A percentile compares a stretch with the other conserved stretches of the same genome.
phyloP scores from a whole-genome alignment of 2,888 invertebrate species.

The Arenicola marina region DNA sequence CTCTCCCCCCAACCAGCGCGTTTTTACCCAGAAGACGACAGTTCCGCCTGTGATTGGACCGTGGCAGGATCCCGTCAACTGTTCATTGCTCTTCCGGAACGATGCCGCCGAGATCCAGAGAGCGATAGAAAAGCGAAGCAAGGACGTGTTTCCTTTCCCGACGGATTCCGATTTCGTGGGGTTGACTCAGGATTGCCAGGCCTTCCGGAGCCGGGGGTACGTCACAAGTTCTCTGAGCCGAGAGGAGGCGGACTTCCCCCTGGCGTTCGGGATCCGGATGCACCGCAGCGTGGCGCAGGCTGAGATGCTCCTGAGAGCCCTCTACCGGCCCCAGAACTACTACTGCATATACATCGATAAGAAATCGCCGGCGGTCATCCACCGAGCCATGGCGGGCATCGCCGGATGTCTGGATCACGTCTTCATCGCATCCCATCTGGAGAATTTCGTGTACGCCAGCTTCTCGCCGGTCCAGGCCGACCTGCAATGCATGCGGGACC shows the following conservation, averaged over 20 bases:
- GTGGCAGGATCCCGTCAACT: slow-evolving; percentile 26
- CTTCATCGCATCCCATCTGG: slow-evolving; percentile 25
- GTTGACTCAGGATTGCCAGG: slow-evolving; percentile 9
- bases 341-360: slow-evolving; percentile 40
- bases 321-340: slow-evolving; percentile 39
- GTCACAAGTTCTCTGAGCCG: slow-evolving; percentile 8
- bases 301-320: slow-evolving; percentile 29
- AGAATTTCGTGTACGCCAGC: slow-evolving; percentile 33
- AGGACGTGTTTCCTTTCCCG: slow-evolving; percentile 7
- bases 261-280: slow-evolving; percentile 35
- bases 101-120: slow-evolving; percentile 30
- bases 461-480: slow-evolving; percentile 36
- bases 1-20: too few relatives aligned
- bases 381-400: slow-evolving; percentile 19
- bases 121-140: slow-evolving; percentile 15
- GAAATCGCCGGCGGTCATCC: slow-evolving; percentile 17
- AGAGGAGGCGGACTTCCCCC: slow-evolving; percentile 28
- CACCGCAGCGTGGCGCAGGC: slow-evolving; percentile 30
- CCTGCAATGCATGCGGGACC: slow-evolving; percentile 35
- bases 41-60: too few relatives aligned
- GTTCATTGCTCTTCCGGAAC: slow-evolving; percentile 33
- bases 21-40: too few relatives aligned
- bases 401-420: slow-evolving; percentile 36
- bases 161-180: not conserved
- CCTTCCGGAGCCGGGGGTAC: slow-evolving; percentile 10